Percentiles rank a stretch among this genome's conserved stretches.
These are phyloP conservation scores for Pristionchus japonicus DNA, from an alignment of 2,888 invertebrate species.

Conservation along the genomic window DNA sequence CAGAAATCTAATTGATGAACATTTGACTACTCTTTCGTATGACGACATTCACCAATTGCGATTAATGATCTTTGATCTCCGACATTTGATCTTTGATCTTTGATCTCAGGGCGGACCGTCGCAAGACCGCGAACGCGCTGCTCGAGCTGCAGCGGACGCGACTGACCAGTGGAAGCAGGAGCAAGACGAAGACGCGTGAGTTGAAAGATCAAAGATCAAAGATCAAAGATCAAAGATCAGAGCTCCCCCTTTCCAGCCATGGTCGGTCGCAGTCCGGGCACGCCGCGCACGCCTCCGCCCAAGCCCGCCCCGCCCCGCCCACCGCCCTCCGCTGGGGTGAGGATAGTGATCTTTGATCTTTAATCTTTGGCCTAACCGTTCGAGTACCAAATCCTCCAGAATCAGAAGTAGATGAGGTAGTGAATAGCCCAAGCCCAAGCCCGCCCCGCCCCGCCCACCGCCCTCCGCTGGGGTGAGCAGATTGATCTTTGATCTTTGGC, in stretches of 20 bases:
- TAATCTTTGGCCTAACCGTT: too few relatives aligned
- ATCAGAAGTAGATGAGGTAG: too few relatives aligned
- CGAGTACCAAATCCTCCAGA: too few relatives aligned
- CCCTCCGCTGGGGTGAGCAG: background rate
- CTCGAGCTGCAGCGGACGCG: conserved; percentile 2
- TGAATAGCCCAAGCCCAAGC: too few relatives aligned
- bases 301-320: background rate
- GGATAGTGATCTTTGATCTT: too few relatives aligned
- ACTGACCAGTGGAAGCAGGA: background rate
- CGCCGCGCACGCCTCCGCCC: background rate
- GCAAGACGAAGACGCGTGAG: background rate
- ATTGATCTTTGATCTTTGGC: too few relatives aligned
- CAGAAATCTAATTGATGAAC: too few relatives aligned
- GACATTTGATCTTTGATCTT: background rate
- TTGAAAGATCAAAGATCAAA: background rate
- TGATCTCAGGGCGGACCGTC: background rate
- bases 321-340: too few relatives aligned
- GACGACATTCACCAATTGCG: too few relatives aligned
- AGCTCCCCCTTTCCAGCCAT: background rate
- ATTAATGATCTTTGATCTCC: background rate
- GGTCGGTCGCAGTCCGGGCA: background rate
- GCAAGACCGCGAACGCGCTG: background rate
- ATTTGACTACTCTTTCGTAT: too few relatives aligned
- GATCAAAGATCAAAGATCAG: background rate
- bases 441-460: too few relatives aligned